Base-by-base conservation (phyloP, 30 jellyfish, hydroid and myxozoan genomes). In the Clytia hemisphaerica region DNA sequence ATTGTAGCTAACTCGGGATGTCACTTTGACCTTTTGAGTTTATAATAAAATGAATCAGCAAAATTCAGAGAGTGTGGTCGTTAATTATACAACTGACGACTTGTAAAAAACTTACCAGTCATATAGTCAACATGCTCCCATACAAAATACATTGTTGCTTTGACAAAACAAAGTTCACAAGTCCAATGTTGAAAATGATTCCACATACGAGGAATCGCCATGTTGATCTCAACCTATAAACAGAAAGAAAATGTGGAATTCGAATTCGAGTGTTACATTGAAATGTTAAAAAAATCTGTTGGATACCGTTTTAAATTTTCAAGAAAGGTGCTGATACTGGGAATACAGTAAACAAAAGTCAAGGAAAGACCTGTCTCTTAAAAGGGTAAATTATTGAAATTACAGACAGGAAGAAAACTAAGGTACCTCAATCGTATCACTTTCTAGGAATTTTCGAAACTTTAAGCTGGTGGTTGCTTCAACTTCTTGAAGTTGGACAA, bases 151-250 rank as follows among this genome's bases (percentile, higher is more conserved):
- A 80, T 32, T 16, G 97, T 58, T 30, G 97, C 67, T 60, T 87
- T 83, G n/a, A 37, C 61, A 68, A 87, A 72, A 9, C 75, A 27
- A 12, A 87, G 51, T 47, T 87, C 97, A 54, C 84, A 87, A 9
- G 97, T 71, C 97, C 97, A 87, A 59, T 82, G 97, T 61, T 87
- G 97, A 48, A 87, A 87, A 49, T 87, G 97, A 74, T 87, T 87
- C 97, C 97, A 87, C 28, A 87, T 75, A n/a, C 97, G 57, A 24
- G 97, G 97, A 24, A 87, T 82, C 19, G 92, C 75, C 97, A 87
- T 87, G 53, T 73, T 78, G 24, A 87, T 44, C n/a, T 82, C 97
- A 63, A 83, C 84, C 97, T 87, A 45, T 7, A 79, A n/a, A n/a
- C n/a, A n/a, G n/a, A n/a, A n/a, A n/a, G n/a, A n/a, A n/a, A n/a